Percentiles rank a stretch among this genome's conserved stretches.
phyloP scores from a whole-genome alignment of 1,140 invertebrate species.

The Brachionus plicatilis region DNA sequence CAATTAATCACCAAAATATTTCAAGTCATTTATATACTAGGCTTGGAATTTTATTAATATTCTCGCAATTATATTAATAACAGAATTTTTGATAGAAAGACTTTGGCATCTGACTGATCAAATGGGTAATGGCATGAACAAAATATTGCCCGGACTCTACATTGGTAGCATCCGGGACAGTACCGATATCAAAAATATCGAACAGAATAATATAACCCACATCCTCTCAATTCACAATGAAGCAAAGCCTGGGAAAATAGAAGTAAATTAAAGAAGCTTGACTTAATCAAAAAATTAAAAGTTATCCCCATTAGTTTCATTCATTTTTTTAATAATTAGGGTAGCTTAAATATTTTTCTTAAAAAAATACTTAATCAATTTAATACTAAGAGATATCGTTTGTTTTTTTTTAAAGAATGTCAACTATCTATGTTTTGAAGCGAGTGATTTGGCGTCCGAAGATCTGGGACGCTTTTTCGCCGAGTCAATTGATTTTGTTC shows the following conservation, averaged over 20 bases:
- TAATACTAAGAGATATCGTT: too few relatives aligned
- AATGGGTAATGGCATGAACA: conserved; percentile 37
- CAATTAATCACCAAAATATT: neutral
- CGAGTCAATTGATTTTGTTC: conserved; percentile 90
- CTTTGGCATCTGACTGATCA: neutral
- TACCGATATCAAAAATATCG: conserved; percentile 78
- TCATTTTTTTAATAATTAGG: too few relatives aligned
- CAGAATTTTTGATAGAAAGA: neutral
- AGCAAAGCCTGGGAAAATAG: conserved; percentile 59
- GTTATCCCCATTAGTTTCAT: too few relatives aligned
- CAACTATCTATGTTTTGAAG: conserved; percentile 86
- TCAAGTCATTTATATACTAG: conserved; percentile 4
- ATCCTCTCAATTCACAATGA: conserved; percentile 91
- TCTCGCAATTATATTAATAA: neutral
- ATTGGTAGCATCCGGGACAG: conserved; percentile 70
- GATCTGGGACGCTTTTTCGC: conserved; percentile 86
- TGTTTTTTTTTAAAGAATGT: conserved; percentile 67
- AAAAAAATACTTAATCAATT: too few relatives aligned
- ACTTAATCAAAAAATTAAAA: neutral
- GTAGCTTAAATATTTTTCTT: too few relatives aligned
- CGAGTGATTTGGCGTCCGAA: conserved; percentile 83
- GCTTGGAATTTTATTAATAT: neutral
- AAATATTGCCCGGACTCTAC: conserved; percentile 53
- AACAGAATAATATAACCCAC: conserved; percentile 83
- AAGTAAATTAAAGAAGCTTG: neutral